A percentile compares a stretch with the other conserved stretches of the same genome.
Conservation (phyloP, 92 coral and sea anemone species). For the Hydrozoanthus gracilis region DNA sequence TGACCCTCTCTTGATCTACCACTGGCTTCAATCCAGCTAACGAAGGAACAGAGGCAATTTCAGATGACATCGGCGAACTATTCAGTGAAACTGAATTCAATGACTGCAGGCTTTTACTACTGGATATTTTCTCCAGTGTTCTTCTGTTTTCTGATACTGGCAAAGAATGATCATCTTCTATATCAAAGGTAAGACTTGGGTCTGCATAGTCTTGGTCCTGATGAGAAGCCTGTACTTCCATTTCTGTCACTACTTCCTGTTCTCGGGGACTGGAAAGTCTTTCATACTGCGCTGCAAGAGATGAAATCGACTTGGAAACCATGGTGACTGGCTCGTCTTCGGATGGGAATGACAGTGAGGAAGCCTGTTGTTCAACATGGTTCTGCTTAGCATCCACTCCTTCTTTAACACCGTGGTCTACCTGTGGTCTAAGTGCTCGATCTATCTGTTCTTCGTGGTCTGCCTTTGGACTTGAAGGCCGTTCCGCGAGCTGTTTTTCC, state of each 20-base stretch:
- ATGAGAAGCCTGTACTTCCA: conserved; percentile 24
- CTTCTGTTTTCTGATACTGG: background rate
- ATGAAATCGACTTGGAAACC: conserved; percentile 90
- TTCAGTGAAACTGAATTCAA: background rate
- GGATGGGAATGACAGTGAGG: conserved; percentile 79
- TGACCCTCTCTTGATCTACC: background rate
- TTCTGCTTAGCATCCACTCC: conserved; percentile 23
- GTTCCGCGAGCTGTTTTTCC: background rate
- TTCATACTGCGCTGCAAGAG: conserved; percentile 58
- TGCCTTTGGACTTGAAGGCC: conserved; percentile 30
- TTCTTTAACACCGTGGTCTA: conserved; percentile 43
- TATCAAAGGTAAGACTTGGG: background rate
- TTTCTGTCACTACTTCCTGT: background rate
- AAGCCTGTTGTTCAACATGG: conserved; percentile 62
- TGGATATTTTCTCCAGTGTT: background rate
- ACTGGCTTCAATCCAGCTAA: background rate
- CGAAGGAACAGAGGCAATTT: background rate
- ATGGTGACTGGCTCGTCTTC: conserved; percentile 94
- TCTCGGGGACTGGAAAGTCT: conserved; percentile 1
- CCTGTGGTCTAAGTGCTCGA: conserved; percentile 42
- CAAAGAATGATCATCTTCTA: background rate
- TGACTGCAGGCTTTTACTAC: background rate
- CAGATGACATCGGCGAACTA: background rate
- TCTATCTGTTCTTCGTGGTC: conserved; percentile 11
- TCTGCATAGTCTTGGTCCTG: conserved; percentile 38